phyloP scores from a whole-genome alignment of 2,888 invertebrate genomes.

The Andrena marginata region DNA sequence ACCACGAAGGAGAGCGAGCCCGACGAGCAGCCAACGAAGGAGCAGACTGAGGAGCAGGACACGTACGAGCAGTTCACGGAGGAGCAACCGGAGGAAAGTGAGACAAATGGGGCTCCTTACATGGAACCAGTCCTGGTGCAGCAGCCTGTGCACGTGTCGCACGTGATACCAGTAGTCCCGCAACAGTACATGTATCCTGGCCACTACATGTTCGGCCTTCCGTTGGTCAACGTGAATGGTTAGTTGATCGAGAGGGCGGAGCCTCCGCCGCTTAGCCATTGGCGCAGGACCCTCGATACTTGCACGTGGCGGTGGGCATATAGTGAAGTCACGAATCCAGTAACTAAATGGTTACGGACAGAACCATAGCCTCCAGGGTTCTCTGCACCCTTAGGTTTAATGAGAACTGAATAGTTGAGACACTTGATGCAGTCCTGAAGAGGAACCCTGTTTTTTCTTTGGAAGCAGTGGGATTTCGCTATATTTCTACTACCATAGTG shows the following conservation, averaged over 20 bases:
- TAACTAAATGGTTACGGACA: too few species aligned
- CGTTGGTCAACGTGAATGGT: slow-evolving; percentile 86
- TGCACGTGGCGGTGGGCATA: slow-evolving; percentile 3
- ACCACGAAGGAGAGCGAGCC: slow-evolving; percentile 27
- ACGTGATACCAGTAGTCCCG: slow-evolving; percentile 76
- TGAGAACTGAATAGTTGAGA: too few species aligned
- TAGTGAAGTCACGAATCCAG: too few species aligned
- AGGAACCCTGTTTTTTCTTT: background rate
- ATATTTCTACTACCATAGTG: too few species aligned
- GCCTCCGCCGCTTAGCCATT: background rate
- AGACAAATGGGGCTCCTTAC: slow-evolving; percentile 56
- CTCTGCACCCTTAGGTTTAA: too few species aligned
- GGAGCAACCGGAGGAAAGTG: slow-evolving; percentile 55
- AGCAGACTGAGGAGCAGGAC: slow-evolving; percentile 28
- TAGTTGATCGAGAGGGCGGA: slow-evolving; percentile 68
- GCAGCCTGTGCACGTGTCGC: slow-evolving; percentile 80
- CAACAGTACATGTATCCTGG: slow-evolving; percentile 86
- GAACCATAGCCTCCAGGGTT: too few species aligned
- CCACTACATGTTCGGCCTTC: slow-evolving; percentile 86
- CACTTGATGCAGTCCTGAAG: too few species aligned
- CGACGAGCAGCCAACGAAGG: slow-evolving; percentile 25
- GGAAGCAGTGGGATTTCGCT: too few species aligned
- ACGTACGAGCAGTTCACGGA: slow-evolving; percentile 46
- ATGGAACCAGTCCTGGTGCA: slow-evolving; percentile 64
- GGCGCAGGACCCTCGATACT: slow-evolving; percentile 27